These are phyloP conservation scores for Meiosimyza platycephala DNA, from an alignment of 2,888 invertebrate genomes.

Conservation along the genomic window DNA sequence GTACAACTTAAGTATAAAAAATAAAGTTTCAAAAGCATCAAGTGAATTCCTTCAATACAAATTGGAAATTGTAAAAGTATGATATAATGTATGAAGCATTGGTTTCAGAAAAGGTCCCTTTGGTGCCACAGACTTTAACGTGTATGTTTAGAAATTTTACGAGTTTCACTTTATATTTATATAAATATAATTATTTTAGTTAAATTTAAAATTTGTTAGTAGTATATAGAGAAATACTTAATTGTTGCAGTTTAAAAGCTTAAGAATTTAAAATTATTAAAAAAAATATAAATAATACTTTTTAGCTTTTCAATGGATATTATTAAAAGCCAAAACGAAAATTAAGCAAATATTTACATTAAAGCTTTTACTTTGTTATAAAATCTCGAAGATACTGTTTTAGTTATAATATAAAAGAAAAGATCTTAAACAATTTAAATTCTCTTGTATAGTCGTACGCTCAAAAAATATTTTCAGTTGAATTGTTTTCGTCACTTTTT, in stretches of 20 bases:
- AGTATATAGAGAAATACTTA: constrained; percentile 21
- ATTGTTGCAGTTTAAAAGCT: constrained; percentile 8
- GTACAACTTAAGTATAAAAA: constrained; percentile 27
- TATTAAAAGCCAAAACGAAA: constrained; percentile 32
- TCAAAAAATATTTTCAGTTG: no score
- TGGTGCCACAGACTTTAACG: constrained; percentile 71
- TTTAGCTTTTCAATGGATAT: no score
- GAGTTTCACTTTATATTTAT: constrained; percentile 31
- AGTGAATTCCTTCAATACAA: constrained; percentile 14
- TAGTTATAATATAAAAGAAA: neutral
- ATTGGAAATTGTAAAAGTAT: constrained; percentile 25
- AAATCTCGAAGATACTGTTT: no score
- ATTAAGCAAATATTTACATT: neutral
- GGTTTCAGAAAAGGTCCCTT: constrained; percentile 80
- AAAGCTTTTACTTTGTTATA: no score
- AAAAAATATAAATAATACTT: no score
- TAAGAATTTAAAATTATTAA: no score
- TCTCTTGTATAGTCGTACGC: no score
- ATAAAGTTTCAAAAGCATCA: constrained; percentile 11
- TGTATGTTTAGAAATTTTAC: constrained; percentile 45
- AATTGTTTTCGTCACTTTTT: no score
- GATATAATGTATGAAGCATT: constrained; percentile 58
- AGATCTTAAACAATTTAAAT: no score
- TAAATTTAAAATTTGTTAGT: constrained; percentile 23
- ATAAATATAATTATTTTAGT: constrained; percentile 41